A percentile compares a stretch with the other conserved stretches of the same genome.
Evolutionary conservation across 2,888 invertebrate genomes (phyloP).

Genomic region (Macropis europaea): DNA sequence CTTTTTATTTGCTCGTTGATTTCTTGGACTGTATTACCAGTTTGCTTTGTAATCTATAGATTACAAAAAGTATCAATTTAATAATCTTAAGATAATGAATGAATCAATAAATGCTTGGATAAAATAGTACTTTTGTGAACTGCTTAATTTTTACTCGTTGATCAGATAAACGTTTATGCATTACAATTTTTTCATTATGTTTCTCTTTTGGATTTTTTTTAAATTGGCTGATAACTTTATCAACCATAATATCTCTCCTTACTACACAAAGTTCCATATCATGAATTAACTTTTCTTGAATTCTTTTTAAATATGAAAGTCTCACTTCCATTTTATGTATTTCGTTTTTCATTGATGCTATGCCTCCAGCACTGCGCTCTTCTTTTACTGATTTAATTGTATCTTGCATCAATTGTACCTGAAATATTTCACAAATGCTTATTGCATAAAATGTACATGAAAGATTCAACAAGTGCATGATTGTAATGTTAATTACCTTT

Average conservation of each 20-base stretch:
- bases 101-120: too few species aligned
- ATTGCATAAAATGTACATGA: neutral
- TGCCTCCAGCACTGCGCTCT: slow-evolving; percentile 86
- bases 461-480: neutral
- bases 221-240: slow-evolving; percentile 82
- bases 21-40: neutral
- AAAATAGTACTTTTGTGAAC: slow-evolving; percentile 72
- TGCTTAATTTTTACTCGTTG: slow-evolving; percentile 82
- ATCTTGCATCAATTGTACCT: slow-evolving; percentile 85
- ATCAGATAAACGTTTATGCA: slow-evolving; percentile 83
- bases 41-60: slow-evolving; percentile 31
- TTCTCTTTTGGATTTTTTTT: slow-evolving; percentile 80
- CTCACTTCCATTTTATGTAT: slow-evolving; percentile 91
- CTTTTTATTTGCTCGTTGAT: slow-evolving; percentile 57
- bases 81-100: neutral
- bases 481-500: slow-evolving; percentile 81
- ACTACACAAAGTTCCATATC: slow-evolving; percentile 85
- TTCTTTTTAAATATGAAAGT: slow-evolving; percentile 80
- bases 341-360: slow-evolving; percentile 88
- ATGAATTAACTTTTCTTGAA: slow-evolving; percentile 83
- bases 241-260: slow-evolving; percentile 84
- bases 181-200: slow-evolving; percentile 80
- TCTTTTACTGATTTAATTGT: slow-evolving; percentile 85
- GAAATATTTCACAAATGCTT: neutral
- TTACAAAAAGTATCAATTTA: neutral